Conservation (phyloP, 2,113 vertebrate species). For the Marmota monax region DNA sequence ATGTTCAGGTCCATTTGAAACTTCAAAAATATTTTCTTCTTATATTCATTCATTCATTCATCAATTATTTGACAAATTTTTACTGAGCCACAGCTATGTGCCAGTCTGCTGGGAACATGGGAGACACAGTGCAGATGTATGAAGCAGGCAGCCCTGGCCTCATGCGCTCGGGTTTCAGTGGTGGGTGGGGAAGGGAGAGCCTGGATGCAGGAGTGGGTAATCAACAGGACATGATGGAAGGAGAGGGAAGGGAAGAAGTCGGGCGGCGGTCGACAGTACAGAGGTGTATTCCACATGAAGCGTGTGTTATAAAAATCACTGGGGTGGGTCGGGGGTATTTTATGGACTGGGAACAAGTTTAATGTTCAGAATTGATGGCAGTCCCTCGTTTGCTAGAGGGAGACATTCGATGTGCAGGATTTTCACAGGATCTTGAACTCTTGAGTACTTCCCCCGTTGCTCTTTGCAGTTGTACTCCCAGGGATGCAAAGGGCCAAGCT, state of each 20-base stretch:
- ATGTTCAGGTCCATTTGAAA: not conserved
- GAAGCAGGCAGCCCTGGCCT: not conserved
- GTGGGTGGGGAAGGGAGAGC: too few species aligned
- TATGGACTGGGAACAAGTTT: not conserved
- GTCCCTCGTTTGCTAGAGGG: not conserved
- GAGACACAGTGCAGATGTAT: not conserved
- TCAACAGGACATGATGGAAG: not conserved
- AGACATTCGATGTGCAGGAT: not conserved
- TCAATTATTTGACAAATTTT: not conserved
- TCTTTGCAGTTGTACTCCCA: not conserved
- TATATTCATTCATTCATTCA: not conserved
- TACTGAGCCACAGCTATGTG: not conserved
- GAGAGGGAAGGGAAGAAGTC: not conserved
- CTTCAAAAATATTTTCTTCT: not conserved
- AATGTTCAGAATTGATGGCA: not conserved
- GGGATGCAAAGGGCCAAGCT: not conserved
- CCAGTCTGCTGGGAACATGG: not conserved
- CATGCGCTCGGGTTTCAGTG: not conserved
- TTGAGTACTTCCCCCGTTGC: not conserved
- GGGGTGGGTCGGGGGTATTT: too few species aligned
- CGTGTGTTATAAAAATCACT: not conserved
- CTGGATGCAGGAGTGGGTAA: not conserved
- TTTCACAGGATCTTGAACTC: not conserved
- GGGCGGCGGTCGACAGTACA: not conserved
- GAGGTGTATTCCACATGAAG: not conserved